A percentile compares a stretch with the other conserved stretches of the same genome.
Evolutionary conservation across 2,888 invertebrate species (phyloP).

Genomic region (Eupithecia dodoneata): DNA sequence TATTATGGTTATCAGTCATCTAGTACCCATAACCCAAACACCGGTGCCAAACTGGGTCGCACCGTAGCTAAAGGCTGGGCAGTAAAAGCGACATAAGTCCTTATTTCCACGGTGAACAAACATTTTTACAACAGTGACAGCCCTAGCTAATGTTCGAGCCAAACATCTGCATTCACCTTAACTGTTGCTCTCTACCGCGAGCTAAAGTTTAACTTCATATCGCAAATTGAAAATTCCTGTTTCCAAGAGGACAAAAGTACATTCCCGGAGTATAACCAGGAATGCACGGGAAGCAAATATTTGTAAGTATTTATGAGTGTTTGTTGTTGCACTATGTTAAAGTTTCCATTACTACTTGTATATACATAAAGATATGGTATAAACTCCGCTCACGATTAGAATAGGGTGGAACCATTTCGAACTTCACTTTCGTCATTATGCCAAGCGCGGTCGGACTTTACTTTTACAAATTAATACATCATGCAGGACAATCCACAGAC

Average conservation of each 20-base stretch:
- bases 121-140: constrained; percentile 35
- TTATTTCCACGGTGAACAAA: neutral
- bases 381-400: too few species aligned
- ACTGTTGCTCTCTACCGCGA: constrained; percentile 52
- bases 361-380: neutral
- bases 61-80: too few species aligned
- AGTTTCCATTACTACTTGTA: neutral
- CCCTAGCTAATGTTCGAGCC: constrained; percentile 47
- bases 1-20: too few species aligned
- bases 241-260: constrained; percentile 21
- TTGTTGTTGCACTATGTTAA: constrained; percentile 4
- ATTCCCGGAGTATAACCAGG: constrained; percentile 17
- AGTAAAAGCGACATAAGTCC: neutral
- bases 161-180: constrained; percentile 57
- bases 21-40: too few species aligned
- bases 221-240: constrained; percentile 42
- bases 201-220: constrained; percentile 59
- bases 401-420: too few species aligned
- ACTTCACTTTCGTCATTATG: too few species aligned
- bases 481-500: too few species aligned
- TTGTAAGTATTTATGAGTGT: constrained; percentile 5
- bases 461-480: too few species aligned
- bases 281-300: constrained; percentile 26
- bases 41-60: too few species aligned
- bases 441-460: too few species aligned